Evolutionary conservation across 2,113 vertebrate species (phyloP).

Genomic region (Lamprologus lemairii): DNA sequence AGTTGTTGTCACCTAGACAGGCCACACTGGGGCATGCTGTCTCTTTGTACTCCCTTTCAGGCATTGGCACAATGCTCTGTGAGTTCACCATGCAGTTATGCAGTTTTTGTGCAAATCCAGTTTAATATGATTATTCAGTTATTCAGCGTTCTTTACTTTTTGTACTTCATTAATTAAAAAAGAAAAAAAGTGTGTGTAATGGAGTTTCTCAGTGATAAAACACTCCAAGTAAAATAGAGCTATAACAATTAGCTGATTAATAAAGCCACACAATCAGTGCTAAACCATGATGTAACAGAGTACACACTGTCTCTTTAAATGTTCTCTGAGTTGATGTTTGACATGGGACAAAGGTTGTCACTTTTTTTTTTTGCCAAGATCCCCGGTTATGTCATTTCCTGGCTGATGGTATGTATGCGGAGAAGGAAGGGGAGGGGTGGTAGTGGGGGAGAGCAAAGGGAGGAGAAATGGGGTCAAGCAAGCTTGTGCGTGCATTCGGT

Average conservation of each 20-base stretch:
- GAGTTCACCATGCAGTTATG: background rate
- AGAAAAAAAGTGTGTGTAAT: background rate
- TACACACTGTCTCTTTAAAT: conserved; percentile 44
- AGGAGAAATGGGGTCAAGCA: conserved; percentile 30
- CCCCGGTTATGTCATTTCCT: conserved; percentile 59
- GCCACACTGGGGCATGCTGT: conserved; percentile 37
- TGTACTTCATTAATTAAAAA: background rate
- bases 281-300: background rate
- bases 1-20: conserved; percentile 51
- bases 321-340: conserved; percentile 25
- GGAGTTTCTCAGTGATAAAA: background rate
- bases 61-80: background rate
- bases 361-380: conserved; percentile 36
- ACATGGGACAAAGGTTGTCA: conserved; percentile 52
- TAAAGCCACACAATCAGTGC: background rate
- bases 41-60: conserved; percentile 41
- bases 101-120: background rate
- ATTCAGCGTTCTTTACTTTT: background rate
- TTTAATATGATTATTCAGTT: background rate
- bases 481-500: conserved; percentile 37
- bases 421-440: background rate
- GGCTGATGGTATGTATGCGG: conserved; percentile 18
- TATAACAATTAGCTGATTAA: background rate
- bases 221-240: background rate
- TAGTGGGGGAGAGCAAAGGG: background rate